A percentile compares a stretch with the other conserved stretches of the same genome.
phyloP scores from a whole-genome alignment of 2,113 vertebrate species.

The Laticauda laticaudata region DNA sequence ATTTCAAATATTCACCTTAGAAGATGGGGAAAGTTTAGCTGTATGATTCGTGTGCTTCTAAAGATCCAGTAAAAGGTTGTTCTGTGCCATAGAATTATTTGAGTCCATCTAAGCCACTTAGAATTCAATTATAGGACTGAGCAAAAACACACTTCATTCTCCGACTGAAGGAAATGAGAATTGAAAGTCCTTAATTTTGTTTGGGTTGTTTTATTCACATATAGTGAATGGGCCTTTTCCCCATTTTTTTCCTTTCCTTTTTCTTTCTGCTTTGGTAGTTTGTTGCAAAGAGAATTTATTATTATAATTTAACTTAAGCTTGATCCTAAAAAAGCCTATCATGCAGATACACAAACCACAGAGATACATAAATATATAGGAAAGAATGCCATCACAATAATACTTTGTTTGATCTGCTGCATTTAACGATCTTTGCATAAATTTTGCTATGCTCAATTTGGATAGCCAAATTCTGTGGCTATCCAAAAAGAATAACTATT shows the following conservation, averaged over 20 bases:
- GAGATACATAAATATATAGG: not conserved
- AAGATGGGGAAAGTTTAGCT: not conserved
- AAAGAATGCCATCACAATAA: not conserved
- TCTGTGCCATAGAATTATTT: not conserved
- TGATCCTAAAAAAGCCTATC: not conserved
- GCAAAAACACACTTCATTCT: not conserved
- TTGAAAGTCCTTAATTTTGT: not conserved
- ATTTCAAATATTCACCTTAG: not conserved
- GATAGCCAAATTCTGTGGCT: not conserved
- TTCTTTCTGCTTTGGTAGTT: not conserved
- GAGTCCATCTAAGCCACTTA: not conserved
- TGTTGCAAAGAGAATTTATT: not conserved
- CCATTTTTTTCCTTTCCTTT: not conserved
- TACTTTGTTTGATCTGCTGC: not conserved
- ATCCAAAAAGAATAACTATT: not conserved
- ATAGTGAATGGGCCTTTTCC: not conserved
- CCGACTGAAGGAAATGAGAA: not conserved
- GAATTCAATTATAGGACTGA: not conserved
- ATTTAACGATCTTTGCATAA: not conserved
- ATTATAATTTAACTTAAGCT: not conserved
- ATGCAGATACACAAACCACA: not conserved
- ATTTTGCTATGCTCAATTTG: not conserved
- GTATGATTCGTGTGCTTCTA: not conserved
- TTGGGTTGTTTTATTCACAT: not conserved
- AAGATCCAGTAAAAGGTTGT: not conserved